Base-by-base conservation (phyloP, 2,113 vertebrate genomes). In the Vidua chalybeata region DNA sequence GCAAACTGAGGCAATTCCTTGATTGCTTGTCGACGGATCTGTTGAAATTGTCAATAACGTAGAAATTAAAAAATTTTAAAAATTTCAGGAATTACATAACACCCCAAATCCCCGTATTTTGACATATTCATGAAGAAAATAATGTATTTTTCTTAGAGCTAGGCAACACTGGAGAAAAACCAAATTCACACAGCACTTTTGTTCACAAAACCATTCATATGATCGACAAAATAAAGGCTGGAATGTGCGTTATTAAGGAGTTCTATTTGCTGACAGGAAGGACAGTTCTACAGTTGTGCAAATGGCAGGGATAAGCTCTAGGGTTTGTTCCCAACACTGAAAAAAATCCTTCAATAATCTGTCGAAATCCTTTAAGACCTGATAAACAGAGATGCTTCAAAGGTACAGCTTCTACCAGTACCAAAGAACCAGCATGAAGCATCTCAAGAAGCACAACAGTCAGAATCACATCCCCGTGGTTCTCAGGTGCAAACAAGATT, bases 1-100 rank as follows among this genome's bases (percentile, higher is more conserved):
- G 99, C 99, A 98, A 99, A 99, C 13, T 99, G 98, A 27, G 99
- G 99, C 63, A 99, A 97, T 80, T 99, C 99, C 94, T 99, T 99
- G 94, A 99, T 99, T 62, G 99, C 99, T 92, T 99, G 99, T 26
- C 99, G 98, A 7, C 99, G 98, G 89, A 99, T 99, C 99, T 99
- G 80, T 80, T 59, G 62, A 72, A 97, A 84, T 64, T 59, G 68
- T 83, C 35, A 84, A 11, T 11, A 87, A 84, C 0, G 0, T 8
- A 51, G 7, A 75, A 27, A 78, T 63, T 5, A 9, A 61, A 41
- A 79, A 41, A 18, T 1, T 1, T 13, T 6, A 0, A 35, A 73
- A 45, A 35, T 23, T 7, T 16, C 10, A 13, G 15, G 17, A 49
- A 51, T 30, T 46, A 56, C 6, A 2, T 15, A 59, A 52, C 39